Evolutionary conservation across 2,113 vertebrate species (phyloP), one percentile per base, ranked within the genome.

Genomic region (Astur gentilis): DNA sequence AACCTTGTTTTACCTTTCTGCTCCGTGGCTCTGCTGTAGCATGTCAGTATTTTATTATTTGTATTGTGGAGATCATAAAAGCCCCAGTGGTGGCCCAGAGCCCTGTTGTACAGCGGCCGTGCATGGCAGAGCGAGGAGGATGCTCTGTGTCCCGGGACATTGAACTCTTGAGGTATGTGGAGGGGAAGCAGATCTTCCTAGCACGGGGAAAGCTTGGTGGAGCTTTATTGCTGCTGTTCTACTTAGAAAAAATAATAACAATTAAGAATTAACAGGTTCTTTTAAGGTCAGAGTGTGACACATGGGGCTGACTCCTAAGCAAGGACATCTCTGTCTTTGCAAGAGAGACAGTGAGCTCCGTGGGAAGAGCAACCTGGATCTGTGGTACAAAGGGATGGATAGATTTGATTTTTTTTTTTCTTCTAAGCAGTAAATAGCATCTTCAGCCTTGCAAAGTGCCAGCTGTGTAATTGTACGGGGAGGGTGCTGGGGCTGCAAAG

Each of bases 61-160:
- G 26, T 5, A 1, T 17, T 4, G 40, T 3, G 52, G 52, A 77
- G 55, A 2, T 4, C 5, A 2, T 18, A 12, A 25, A 60, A 72
- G 8, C n/a, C 17, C n/a, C 61, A 1, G n/a, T 0, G 2, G 2
- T 42, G 88, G n/a, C 57, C 55, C 54, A 31, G 36, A 47, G 34
- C 52, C 34, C n/a, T 13, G 23, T 22, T 10, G 29, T 32, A 18
- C 25, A 4, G 26, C 0, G 1, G 21, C 55, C 7, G 77, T 22
- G 12, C 2, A 0, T 6, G 40, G 54, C 45, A 71, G 42, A 36
- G 6, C 14, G 9, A 86, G 55, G 57, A 31, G 23, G 26, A 11
- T 10, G 23, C 36, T 76, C 27, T 13, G 0, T 9, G 12, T 29
- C 40, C 45, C 15, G 2, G 9, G 6, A 13, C 11, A 3, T 0